phyloP scores from a whole-genome alignment of 2,888 invertebrate genomes.

The Troglohyphantes excavatus region DNA sequence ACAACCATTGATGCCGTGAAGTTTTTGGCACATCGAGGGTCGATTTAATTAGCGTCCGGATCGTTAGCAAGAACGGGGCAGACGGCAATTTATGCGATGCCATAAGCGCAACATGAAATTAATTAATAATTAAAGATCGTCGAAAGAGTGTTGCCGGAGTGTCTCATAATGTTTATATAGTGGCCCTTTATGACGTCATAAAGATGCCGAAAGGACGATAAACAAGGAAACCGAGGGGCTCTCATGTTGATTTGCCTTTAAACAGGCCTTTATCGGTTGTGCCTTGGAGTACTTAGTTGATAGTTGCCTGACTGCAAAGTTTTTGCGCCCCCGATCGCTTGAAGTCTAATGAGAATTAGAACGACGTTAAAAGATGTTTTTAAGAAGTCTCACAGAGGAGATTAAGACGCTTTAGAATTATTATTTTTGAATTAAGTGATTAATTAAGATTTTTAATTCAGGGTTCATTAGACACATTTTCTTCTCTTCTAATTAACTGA shows the following conservation, averaged over 20 bases:
- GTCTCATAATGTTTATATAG: conserved; percentile 77
- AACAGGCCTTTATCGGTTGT: conserved; percentile 40
- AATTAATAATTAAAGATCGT: conserved; percentile 77
- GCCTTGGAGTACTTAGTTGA: conserved; percentile 25
- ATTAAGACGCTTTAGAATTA: neutral
- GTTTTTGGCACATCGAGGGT: conserved; percentile 63
- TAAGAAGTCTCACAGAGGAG: neutral
- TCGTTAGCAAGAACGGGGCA: conserved; percentile 65
- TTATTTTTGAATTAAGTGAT: neutral
- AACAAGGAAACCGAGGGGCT: conserved; percentile 51
- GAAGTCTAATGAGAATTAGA: conserved; percentile 38
- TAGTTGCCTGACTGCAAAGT: conserved; percentile 27
- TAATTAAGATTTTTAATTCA: neutral
- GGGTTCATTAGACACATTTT: neutral
- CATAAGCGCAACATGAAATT: conserved; percentile 74
- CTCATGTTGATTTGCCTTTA: conserved; percentile 60
- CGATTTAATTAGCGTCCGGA: conserved; percentile 72
- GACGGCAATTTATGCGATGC: conserved; percentile 67
- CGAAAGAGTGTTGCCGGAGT: conserved; percentile 71
- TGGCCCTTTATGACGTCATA: conserved; percentile 76
- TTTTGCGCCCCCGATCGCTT: conserved; percentile 40
- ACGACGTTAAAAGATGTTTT: conserved; percentile 6
- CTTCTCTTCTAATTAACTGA: too few species aligned
- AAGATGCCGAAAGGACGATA: conserved; percentile 72
- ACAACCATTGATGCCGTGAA: conserved; percentile 67